Conservation (phyloP, 2,113 vertebrate species). For the Prunella himalayana region DNA sequence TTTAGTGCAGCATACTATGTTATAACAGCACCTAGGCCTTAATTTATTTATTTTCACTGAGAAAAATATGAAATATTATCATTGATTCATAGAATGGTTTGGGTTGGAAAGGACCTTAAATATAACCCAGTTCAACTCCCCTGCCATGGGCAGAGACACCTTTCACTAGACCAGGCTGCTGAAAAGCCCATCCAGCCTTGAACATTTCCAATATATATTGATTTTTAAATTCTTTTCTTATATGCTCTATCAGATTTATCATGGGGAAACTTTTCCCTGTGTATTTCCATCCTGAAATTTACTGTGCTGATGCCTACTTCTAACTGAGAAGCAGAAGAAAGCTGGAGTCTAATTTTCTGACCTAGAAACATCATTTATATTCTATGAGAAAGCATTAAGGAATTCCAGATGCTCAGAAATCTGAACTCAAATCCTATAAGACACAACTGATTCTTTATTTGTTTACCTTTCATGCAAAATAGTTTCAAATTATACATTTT, state of each 20-base stretch:
- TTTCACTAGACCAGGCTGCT: neutral
- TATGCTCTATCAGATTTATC: neutral
- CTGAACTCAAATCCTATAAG: neutral
- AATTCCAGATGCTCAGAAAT: neutral
- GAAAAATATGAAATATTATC: neutral
- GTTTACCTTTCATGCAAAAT: conserved; percentile 9
- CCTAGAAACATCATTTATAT: neutral
- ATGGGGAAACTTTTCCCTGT: neutral
- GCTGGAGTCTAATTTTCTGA: neutral
- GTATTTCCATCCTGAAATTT: neutral
- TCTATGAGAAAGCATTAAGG: neutral
- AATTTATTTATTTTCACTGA: neutral
- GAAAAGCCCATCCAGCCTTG: neutral
- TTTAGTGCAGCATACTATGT: neutral
- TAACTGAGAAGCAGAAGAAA: neutral
- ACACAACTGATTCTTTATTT: neutral
- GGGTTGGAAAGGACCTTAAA: neutral
- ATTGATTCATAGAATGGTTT: neutral
- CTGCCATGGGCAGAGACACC: neutral
- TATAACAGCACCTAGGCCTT: neutral
- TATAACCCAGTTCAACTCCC: neutral
- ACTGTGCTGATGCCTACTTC: neutral
- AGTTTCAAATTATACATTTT: neutral
- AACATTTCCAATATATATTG: neutral
- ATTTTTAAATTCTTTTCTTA: neutral